Evolutionary conservation across 2,113 vertebrate genomes (phyloP).

Genomic region (Pogonocichla stellata): DNA sequence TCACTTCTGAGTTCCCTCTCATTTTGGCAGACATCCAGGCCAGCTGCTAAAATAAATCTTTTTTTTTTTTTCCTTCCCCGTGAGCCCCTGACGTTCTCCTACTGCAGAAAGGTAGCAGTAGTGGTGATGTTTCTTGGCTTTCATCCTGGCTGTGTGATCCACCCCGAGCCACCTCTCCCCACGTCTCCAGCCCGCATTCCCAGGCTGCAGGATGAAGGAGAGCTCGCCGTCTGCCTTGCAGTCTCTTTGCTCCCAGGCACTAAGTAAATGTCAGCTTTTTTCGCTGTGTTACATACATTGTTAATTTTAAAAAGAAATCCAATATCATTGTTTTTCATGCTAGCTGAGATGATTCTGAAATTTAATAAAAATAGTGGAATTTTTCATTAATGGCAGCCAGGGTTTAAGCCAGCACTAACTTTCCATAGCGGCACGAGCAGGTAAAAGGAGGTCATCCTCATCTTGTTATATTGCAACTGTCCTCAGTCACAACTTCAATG

Average conservation of each 20-base stretch:
- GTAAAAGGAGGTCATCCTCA: constrained; percentile 3
- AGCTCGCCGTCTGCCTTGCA: neutral
- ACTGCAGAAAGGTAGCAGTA: neutral
- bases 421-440: neutral
- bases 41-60: constrained; percentile 41
- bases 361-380: constrained; percentile 58
- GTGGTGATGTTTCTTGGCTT: constrained; percentile 28
- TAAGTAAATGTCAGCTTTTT: constrained; percentile 69
- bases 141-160: constrained; percentile 16
- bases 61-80: neutral
- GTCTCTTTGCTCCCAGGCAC: constrained; percentile 53
- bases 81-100: neutral
- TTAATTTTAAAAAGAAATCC: constrained; percentile 63
- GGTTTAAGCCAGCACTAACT: neutral
- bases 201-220: neutral
- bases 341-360: constrained; percentile 38
- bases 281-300: constrained; percentile 50
- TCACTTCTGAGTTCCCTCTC: neutral
- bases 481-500: neutral
- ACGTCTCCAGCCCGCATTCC: neutral
- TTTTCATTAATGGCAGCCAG: constrained; percentile 47
- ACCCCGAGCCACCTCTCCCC: neutral
- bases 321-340: constrained; percentile 60
- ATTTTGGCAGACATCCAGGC: constrained; percentile 16
- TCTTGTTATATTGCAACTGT: neutral